Evolutionary conservation across 2,888 invertebrate genomes (phyloP).

Genomic region (Drosophila diplacantha): DNA sequence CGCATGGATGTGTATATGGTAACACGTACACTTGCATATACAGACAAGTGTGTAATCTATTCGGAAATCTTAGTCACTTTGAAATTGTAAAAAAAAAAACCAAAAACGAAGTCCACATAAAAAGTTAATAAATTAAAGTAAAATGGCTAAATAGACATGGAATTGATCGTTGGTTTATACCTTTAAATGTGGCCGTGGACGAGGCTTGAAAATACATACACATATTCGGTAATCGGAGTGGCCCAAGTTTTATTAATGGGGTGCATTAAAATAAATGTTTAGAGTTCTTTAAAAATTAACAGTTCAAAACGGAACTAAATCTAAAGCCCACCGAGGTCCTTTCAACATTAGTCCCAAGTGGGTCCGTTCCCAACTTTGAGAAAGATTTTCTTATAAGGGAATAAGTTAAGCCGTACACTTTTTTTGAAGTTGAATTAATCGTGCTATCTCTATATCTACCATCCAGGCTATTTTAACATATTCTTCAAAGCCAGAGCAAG

Average conservation of each 20-base stretch:
- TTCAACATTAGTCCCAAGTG: neutral
- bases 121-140: slow-evolving; percentile 15
- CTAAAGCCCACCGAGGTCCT: neutral
- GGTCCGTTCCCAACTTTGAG: neutral
- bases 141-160: slow-evolving; percentile 19
- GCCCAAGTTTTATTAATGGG: slow-evolving; percentile 1
- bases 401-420: neutral
- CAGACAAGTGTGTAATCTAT: slow-evolving; percentile 24
- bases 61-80: slow-evolving; percentile 29
- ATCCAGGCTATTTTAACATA: no score
- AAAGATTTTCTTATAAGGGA: neutral
- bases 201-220: slow-evolving; percentile 15
- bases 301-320: neutral
- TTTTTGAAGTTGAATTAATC: neutral
- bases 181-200: neutral
- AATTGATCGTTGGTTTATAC: neutral
- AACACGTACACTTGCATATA: slow-evolving; percentile 28
- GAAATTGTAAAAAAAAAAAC: slow-evolving; percentile 31
- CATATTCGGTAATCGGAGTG: slow-evolving; percentile 6
- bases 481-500: neutral
- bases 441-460: no score
- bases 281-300: neutral
- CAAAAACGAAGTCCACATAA: slow-evolving; percentile 8
- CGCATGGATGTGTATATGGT: slow-evolving; percentile 15
- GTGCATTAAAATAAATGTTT: neutral